Percentiles rank a stretch among this genome's conserved stretches.
phyloP scores from a whole-genome alignment of 2,797 vertebrate genomes.

The Hypotaenidia okinawae region DNA sequence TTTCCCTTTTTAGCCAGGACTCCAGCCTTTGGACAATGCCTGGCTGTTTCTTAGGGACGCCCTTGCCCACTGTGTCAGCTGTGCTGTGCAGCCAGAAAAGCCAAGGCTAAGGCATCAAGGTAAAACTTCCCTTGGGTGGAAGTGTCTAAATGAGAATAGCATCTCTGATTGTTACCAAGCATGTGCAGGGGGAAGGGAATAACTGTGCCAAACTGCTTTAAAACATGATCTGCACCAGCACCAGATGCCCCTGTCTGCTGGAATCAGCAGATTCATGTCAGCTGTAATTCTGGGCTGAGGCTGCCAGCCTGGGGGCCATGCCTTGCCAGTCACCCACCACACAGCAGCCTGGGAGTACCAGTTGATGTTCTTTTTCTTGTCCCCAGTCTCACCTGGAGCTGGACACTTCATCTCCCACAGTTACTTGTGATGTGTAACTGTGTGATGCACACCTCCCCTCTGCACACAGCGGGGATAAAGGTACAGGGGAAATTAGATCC shows the following conservation, averaged over 20 bases:
- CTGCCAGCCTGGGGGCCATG: background rate
- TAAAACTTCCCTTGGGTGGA: background rate
- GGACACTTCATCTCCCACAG: background rate
- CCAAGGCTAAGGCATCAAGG: background rate
- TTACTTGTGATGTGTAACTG: no score
- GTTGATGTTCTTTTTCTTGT: background rate
- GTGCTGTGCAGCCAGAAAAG: background rate
- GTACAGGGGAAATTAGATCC: rapidly evolving
- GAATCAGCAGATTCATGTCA: background rate
- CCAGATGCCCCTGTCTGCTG: rapidly evolving
- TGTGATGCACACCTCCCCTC: background rate
- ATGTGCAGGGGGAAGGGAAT: background rate
- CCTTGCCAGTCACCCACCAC: background rate
- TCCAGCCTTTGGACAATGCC: background rate
- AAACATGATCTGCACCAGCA: background rate
- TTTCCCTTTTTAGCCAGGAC: background rate
- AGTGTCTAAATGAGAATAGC: background rate
- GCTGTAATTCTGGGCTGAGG: background rate
- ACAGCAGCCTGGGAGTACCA: background rate
- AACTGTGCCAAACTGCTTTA: background rate
- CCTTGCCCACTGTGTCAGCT: background rate
- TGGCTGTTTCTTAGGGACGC: background rate
- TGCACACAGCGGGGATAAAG: background rate
- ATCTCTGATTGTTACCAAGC: background rate
- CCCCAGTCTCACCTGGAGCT: background rate